Evolutionary conservation across 2,113 vertebrate genomes (phyloP), one percentile per base, ranked within the genome.

Genomic region (Sapayoa aenigma): DNA sequence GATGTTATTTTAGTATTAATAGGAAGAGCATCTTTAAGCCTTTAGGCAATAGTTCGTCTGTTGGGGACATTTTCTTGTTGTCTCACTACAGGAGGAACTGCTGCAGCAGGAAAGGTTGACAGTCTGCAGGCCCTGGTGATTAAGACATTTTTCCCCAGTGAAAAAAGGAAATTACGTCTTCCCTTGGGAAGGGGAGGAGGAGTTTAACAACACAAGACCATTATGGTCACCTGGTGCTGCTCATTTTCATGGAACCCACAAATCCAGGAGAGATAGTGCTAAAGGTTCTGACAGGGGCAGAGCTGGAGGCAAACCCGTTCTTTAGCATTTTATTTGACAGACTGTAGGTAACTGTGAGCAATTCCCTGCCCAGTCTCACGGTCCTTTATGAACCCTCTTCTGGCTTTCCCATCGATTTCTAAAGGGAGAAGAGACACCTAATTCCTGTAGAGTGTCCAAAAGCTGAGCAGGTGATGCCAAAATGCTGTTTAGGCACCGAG

Each of bases 81-180:
- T 14, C 47, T 37, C 4, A 4, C 39, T 88, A 73, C 89, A 71
- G 65, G 78, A 69, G 89, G 67, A 75, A 12, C 82, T 27, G 33
- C 78, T 73, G 7, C 65, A 42, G 77, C 74, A 39, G 74, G 37
- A 42, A 14, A 22, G 68, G 68, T 4, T 91, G 87, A 94, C 84
- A 81, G 46, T 60, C 3, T 66, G 77, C 94, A 96, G 95, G 60
- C 87, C 68, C 15, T 14, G 20, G 74, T 19, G 88, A 82, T 91
- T 71, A 58, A 84, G 82, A 58, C 39, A 23, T 94, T 90, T 93
- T 94, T 84, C 92, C 84, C 88, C 52, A 50, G 78, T 67, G 78
- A 87, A 63, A 50, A 72, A 87, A 87, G 94, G 94, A 95, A 95
- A 90, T 94, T 2, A 90, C 30, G 0, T 39, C 78, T 71, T 89